These are phyloP conservation scores for Apantesis nais DNA, from an alignment of 2,888 invertebrate species.

Conservation along the genomic window DNA sequence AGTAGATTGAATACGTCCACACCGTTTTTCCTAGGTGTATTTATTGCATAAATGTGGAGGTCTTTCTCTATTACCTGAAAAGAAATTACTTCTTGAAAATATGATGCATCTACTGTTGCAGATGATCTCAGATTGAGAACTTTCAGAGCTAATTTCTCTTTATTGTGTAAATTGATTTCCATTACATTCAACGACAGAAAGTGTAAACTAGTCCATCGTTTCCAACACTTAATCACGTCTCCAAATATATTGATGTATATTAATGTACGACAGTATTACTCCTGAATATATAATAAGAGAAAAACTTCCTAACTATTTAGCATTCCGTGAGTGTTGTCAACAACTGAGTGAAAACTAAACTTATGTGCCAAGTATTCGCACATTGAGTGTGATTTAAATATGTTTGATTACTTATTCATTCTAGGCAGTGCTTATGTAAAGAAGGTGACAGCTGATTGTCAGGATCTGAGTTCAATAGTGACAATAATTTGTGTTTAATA, in stretches of 20 bases:
- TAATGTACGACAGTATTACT: conserved; percentile 29
- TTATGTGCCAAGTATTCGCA: conserved; percentile 43
- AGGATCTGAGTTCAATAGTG: not conserved
- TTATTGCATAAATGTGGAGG: not conserved
- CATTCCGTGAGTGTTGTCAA: conserved; percentile 29
- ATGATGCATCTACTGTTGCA: not conserved
- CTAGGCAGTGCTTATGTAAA: conserved; percentile 8
- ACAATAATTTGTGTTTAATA: not conserved
- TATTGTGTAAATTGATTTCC: not conserved
- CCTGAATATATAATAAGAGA: conserved; percentile 48
- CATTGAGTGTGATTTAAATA: conserved; percentile 39
- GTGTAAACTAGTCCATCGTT: conserved; percentile 23
- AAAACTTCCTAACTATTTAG: conserved; percentile 35
- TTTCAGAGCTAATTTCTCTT: not conserved
- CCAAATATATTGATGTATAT: conserved; percentile 32
- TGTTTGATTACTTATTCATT: conserved; percentile 15
- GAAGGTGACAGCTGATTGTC: not conserved
- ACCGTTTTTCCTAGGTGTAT: conserved; percentile 10
- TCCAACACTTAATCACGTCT: conserved; percentile 26
- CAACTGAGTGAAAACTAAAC: conserved; percentile 43
- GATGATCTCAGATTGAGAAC: not conserved
- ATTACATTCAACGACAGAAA: conserved; percentile 23
- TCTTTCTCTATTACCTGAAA: conserved; percentile 30
- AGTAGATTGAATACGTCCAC: conserved; percentile 64
- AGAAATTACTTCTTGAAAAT: not conserved